Conservation (phyloP, 2,797 vertebrate species). For the Coregonus suidteri region DNA sequence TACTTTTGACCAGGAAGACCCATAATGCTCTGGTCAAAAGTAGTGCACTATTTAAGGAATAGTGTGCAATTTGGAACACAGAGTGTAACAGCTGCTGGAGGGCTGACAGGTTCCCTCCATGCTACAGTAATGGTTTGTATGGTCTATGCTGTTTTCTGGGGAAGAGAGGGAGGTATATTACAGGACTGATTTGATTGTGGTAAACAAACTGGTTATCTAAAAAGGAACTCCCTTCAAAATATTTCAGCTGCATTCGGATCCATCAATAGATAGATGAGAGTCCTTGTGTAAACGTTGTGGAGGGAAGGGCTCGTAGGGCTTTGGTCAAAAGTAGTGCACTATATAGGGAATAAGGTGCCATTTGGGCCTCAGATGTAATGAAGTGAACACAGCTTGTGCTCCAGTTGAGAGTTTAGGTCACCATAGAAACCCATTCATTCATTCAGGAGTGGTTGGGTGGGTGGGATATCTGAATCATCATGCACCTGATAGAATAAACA, state of each 20-base stretch:
- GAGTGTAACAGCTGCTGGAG: conserved; percentile 13
- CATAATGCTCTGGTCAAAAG: conserved; percentile 5
- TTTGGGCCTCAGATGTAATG: neutral
- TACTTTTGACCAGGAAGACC: too few relatives aligned
- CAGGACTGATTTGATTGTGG: too few relatives aligned
- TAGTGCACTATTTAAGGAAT: neutral
- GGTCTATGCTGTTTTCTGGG: neutral
- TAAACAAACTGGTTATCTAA: neutral
- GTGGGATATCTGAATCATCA: neutral
- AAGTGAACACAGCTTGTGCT: neutral
- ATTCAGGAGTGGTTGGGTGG: neutral
- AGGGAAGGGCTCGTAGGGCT: neutral
- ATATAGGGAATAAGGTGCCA: neutral
- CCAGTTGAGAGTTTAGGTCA: neutral
- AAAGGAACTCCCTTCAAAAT: neutral
- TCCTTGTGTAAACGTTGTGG: neutral
- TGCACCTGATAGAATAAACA: neutral
- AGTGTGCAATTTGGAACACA: neutral
- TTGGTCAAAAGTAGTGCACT: neutral
- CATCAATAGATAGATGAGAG: neutral
- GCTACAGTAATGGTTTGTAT: neutral
- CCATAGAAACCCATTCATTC: conserved; percentile 6
- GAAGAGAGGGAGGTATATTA: too few relatives aligned
- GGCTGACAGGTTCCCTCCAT: conserved; percentile 24
- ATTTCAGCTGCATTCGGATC: neutral